Percentiles rank a stretch among this genome's conserved stretches.
phyloP scores from a whole-genome alignment of 1,140 invertebrate species.

The Lordiphosa collinella region DNA sequence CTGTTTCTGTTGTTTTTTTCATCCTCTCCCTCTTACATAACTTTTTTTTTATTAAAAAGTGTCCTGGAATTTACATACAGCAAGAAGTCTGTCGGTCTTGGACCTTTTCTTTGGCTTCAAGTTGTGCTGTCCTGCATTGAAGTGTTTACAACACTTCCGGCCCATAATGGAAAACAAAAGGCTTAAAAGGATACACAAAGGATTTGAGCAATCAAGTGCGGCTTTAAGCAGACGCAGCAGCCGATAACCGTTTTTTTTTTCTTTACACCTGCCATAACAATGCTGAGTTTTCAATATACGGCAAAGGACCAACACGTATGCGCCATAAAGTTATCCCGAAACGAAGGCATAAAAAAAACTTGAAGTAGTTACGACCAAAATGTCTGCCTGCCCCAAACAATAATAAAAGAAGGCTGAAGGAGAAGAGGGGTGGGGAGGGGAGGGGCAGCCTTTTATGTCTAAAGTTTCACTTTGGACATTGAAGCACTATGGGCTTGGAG shows the following conservation, averaged over 20 bases:
- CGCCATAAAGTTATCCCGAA: conserved; percentile 46
- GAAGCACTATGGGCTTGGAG: not conserved
- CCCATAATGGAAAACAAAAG: conserved; percentile 76
- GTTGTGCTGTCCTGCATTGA: conserved; percentile 33
- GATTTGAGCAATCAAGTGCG: conserved; percentile 76
- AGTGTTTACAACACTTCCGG: conserved; percentile 77
- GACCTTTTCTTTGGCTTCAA: conserved; percentile 28
- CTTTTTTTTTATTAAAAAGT: conserved; percentile 54
- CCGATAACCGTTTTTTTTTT: conserved; percentile 48
- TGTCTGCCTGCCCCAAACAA: conserved; percentile 55
- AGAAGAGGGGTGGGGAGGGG: conserved; percentile 20
- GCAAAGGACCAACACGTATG: conserved; percentile 48
- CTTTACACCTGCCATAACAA: conserved; percentile 68
- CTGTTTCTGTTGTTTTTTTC: not conserved
- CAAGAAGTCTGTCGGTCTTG: conserved; percentile 17
- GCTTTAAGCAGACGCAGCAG: conserved; percentile 56
- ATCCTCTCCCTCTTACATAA: not conserved
- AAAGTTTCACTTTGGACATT: conserved; percentile 50
- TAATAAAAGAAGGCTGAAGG: conserved; percentile 23
- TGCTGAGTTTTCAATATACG: conserved; percentile 71
- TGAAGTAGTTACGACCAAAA: conserved; percentile 65
- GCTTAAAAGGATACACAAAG: conserved; percentile 77
- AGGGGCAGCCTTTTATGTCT: conserved; percentile 54
- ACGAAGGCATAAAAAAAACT: conserved; percentile 31
- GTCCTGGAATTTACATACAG: conserved; percentile 49